Conservation (phyloP, 2,888 invertebrate species). For the Acleris literana region DNA sequence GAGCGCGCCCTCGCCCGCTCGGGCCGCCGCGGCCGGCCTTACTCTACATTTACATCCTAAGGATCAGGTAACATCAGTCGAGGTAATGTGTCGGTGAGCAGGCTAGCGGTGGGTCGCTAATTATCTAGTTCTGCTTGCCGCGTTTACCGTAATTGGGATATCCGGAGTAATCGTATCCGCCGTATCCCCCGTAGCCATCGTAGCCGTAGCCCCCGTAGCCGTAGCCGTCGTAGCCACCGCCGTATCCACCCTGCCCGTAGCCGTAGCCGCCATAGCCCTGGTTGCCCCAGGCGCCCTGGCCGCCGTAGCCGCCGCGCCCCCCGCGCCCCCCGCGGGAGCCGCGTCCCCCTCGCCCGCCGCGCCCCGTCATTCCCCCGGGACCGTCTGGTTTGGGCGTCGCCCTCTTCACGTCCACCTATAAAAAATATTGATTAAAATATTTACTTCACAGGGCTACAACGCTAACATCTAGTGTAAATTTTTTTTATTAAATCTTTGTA, state of each 20-base stretch:
- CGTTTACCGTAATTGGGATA: constrained; percentile 92
- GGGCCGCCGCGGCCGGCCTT: constrained; percentile 51
- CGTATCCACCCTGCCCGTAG: constrained; percentile 88
- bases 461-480: too few species aligned
- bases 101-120: constrained; percentile 66
- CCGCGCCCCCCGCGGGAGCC: constrained; percentile 88
- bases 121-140: constrained; percentile 80
- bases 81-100: constrained; percentile 82
- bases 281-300: constrained; percentile 86
- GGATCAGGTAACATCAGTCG: constrained; percentile 83
- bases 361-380: constrained; percentile 86
- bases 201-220: constrained; percentile 89
- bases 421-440: not conserved
- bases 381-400: constrained; percentile 95
- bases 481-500: too few species aligned
- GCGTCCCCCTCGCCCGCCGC: constrained; percentile 86
- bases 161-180: constrained; percentile 91
- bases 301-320: constrained; percentile 87
- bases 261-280: constrained; percentile 87
- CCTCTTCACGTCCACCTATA: constrained; percentile 95
- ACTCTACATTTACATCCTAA: constrained; percentile 78
- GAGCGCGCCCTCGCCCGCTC: constrained; percentile 15
- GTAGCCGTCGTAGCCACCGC: constrained; percentile 90
- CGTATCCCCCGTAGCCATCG: constrained; percentile 90
- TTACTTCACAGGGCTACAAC: not conserved